These are phyloP conservation scores for Okapia johnstoni DNA, from an alignment of 2,113 vertebrate species.

Conservation along the genomic window DNA sequence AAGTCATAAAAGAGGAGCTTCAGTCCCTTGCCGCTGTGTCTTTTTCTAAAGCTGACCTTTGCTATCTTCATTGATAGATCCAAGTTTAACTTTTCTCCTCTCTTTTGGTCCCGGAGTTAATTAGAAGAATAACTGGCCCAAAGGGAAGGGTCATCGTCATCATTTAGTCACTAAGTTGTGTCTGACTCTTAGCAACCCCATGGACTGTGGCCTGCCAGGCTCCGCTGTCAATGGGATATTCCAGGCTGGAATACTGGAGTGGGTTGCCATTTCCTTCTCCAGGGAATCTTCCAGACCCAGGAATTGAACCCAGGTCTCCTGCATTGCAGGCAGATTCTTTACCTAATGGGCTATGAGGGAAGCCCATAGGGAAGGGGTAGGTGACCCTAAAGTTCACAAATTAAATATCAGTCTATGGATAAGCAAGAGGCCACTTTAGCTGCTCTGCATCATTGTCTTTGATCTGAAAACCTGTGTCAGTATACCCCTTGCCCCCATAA, in stretches of 20 bases:
- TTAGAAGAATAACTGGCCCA: background rate
- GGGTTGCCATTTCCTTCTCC: background rate
- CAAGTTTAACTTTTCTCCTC: background rate
- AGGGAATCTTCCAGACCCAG: background rate
- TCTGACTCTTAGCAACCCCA: background rate
- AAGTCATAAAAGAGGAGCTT: background rate
- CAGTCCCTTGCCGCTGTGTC: background rate
- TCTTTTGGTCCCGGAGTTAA: background rate
- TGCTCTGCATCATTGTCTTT: background rate
- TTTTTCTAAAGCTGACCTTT: background rate
- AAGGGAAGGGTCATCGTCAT: background rate
- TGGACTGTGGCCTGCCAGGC: background rate
- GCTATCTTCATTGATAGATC: background rate
- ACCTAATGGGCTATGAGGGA: background rate
- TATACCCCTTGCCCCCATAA: background rate
- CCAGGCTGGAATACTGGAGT: background rate
- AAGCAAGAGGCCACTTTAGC: background rate
- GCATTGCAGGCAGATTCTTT: background rate
- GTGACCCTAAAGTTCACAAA: background rate
- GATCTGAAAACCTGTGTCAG: background rate
- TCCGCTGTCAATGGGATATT: background rate
- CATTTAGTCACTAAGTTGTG: background rate
- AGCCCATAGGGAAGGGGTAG: background rate
- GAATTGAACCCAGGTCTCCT: background rate
- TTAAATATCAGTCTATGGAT: background rate